Base-by-base conservation (phyloP, 2,888 invertebrate genomes). In the Clivina fossor region DNA sequence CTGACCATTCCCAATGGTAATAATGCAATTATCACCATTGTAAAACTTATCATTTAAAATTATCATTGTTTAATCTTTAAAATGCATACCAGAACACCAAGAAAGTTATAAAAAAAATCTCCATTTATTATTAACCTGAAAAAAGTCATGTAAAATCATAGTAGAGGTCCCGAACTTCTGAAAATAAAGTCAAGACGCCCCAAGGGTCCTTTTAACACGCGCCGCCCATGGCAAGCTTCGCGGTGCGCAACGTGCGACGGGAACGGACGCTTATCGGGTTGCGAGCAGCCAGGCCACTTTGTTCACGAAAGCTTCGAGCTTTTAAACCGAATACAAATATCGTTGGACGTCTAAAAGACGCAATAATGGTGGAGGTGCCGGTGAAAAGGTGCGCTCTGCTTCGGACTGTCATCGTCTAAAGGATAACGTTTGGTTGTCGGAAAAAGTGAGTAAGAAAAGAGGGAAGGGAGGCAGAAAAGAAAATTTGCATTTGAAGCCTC, bases 311-410 rank as follows among this genome's bases (percentile, higher is more conserved):
- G 49, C 40, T 49, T 19, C 28, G 40, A 26, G 49, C 49, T 49
- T 49, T 49, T 40, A 40, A 49, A 49, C 38, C 49, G 49, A 49
- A 49, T 49, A 49, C 49, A 49, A 49, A 49, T 49, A 40, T 38
- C 49, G 26, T 33, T 24, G 35, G 33, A 47, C 35, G 33, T 19
- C 33, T n/a, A 13, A 38, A 32, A 33, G 49, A 28, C 49, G 40
- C 40, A 49, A 49, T 49, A 49, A 49, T 28, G 28, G 37, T 33
- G 16, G 26, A 44, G 18, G 18, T 9, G 38, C 9, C 9, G 18
- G 37, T 13, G 15, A 37, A 18, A 11, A 35, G 35, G 15, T 35
- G 35, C 8, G 16, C n/a, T 2, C 11, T 19, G 20, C 20, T 18
- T 20, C 38, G 38, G n/a, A 20, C 22, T 19, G 22, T 18, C 20